A percentile compares a stretch with the other conserved stretches of the same genome.
Evolutionary conservation across 2,888 invertebrate species (phyloP).

Genomic region (Eurytoma californica): DNA sequence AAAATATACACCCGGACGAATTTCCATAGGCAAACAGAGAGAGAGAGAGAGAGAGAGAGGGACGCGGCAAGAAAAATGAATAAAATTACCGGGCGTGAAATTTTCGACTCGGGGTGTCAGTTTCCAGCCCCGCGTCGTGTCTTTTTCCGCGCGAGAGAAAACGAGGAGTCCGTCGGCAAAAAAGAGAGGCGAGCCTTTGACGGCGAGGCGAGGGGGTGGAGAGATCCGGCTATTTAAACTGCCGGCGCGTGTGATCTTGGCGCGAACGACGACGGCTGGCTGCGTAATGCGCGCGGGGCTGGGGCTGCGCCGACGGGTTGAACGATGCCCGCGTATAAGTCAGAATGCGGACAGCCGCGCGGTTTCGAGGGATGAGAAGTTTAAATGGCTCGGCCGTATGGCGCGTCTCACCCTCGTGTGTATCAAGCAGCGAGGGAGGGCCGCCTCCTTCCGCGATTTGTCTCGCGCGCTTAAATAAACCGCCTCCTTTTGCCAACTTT

Average conservation of each 20-base stretch:
- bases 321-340: slow-evolving; percentile 74
- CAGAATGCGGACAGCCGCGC: slow-evolving; percentile 75
- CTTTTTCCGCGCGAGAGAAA: slow-evolving; percentile 16
- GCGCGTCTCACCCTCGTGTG: slow-evolving; percentile 63
- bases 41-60: slow-evolving; percentile 27
- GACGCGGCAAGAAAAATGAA: slow-evolving; percentile 66
- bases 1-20: slow-evolving; percentile 6
- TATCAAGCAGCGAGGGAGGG: slow-evolving; percentile 43
- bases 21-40: slow-evolving; percentile 57
- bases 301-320: slow-evolving; percentile 62
- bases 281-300: slow-evolving; percentile 3
- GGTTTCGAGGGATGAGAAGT: slow-evolving; percentile 74
- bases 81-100: slow-evolving; percentile 68
- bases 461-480: slow-evolving; percentile 33
- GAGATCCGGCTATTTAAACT: slow-evolving; percentile 37
- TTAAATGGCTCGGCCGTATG: slow-evolving; percentile 75
- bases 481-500: slow-evolving; percentile 1
- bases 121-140: slow-evolving; percentile 29
- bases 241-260: slow-evolving; percentile 52
- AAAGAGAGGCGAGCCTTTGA: slow-evolving; percentile 29
- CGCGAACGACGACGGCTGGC: slow-evolving; percentile 15
- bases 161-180: not conserved
- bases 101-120: slow-evolving; percentile 57
- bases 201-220: not conserved
- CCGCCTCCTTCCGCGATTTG: slow-evolving; percentile 52